These are phyloP conservation scores for Meloidogyne exigua DNA, from an alignment of 1,140 invertebrate genomes.

Conservation along the genomic window DNA sequence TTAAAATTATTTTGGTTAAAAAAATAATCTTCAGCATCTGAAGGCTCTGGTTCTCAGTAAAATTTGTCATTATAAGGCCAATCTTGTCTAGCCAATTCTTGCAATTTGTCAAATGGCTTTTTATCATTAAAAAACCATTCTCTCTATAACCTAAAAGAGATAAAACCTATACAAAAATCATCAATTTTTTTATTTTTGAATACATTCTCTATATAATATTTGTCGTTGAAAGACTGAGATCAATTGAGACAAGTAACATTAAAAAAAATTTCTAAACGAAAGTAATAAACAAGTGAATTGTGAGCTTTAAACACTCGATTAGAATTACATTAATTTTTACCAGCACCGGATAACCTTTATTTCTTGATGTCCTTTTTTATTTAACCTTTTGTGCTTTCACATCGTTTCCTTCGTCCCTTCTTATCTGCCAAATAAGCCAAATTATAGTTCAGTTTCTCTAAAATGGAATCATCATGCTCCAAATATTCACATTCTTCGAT, in stretches of 20 bases:
- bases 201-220: no score
- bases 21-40: constrained; percentile 1
- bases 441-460: constrained; percentile 39
- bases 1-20: constrained; percentile 5
- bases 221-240: background rate
- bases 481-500: constrained; percentile 30
- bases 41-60: constrained; percentile 35
- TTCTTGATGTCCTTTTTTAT: background rate
- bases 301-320: no score
- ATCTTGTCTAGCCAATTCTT: constrained; percentile 46
- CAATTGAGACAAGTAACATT: background rate
- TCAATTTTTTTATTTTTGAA: no score
- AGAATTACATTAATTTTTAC: background rate
- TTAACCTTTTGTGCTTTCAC: background rate
- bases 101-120: no score
- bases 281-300: background rate
- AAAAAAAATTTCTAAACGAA: background rate
- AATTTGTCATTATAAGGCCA: constrained; percentile 53
- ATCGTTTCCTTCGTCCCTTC: constrained; percentile 1
- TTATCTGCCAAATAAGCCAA: constrained; percentile 35
- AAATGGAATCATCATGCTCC: constrained; percentile 35
- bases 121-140: no score
- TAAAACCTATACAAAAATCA: no score
- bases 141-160: no score
- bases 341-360: background rate